A percentile compares a stretch with the other conserved stretches of the same genome.
phyloP scores from a whole-genome alignment of 2,797 vertebrate species.

The Tadarida brasiliensis region DNA sequence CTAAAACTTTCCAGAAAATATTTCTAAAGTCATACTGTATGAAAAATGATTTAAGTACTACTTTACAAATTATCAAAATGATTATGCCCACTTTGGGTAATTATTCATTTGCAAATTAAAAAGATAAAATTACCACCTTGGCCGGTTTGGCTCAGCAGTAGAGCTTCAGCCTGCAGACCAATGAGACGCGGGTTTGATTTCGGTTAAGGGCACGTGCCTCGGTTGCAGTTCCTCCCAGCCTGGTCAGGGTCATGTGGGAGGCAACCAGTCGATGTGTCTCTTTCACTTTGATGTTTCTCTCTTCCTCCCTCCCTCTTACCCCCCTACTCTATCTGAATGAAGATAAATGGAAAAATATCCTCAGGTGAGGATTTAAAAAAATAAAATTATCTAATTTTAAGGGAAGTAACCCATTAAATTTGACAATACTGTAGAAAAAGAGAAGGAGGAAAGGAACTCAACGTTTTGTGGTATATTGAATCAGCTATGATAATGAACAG shows the following conservation, averaged over 20 bases:
- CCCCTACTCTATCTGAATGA: no score
- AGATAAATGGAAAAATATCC: no score
- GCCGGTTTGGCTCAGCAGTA: no score
- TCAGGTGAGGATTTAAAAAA: no score
- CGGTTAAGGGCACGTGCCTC: no score
- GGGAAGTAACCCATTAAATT: constrained; percentile 3
- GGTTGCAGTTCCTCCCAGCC: no score
- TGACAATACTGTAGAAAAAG: neutral
- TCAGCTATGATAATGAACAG: neutral
- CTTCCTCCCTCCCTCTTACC: no score
- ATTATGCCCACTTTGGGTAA: neutral
- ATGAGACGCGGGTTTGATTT: no score
- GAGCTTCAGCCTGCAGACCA: no score
- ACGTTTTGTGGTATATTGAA: neutral
- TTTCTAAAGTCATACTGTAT: neutral
- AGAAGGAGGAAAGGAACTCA: neutral
- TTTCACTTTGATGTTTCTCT: no score
- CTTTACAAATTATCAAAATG: constrained; percentile 43
- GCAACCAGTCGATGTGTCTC: no score
- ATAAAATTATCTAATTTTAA: constrained; percentile 33
- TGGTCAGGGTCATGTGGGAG: no score
- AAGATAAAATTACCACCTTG: neutral
- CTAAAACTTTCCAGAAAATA: constrained; percentile 1
- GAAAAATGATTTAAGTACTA: constrained; percentile 23
- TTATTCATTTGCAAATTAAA: constrained; percentile 24